Evolutionary conservation across 2,888 invertebrate genomes (phyloP), one percentile per base, ranked within the genome.

Genomic region (Stenotaenia linearis): DNA sequence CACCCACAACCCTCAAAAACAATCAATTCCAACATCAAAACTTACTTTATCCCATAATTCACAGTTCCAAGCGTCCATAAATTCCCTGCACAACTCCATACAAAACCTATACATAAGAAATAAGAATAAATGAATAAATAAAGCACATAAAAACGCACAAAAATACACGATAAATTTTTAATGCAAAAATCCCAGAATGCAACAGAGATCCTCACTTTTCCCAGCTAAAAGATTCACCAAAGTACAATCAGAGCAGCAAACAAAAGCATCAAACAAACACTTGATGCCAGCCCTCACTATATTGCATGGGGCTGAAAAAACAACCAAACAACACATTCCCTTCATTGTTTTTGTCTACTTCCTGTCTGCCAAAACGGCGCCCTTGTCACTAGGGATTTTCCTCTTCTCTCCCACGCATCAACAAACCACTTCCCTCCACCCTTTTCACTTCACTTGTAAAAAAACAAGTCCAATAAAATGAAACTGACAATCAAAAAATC

Each of bases 261-360:
- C 61, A 61, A 61, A 45, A 61, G 61, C 61, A 61, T 25, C 61
- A 25, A 25, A 61, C 61, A 61, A 61, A 61, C 61, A 61, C 61
- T 61, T 61, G 25, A 61, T 61, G 61, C 61, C 61, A 23, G 15
- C 61, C 25, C 61, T 61, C 25, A 61, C 61, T 23, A 61, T 61
- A 61, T 61, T 61, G 25, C 61, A 61, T 23, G 12, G 25, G 61
- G 9, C 61, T 25, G 61, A 15, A 23, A 61, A 61, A 61, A 61
- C 61, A 61, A 25, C 61, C 61, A 61, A 61, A 61, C 61, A 61
- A 61, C 61, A 61, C 61, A 61, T 61, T 61, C 61, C 61, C 61
- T 61, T 61, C 61, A 61, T 61, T 61, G 61, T 61, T 61, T 61
- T 61, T 61, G 25, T 61, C 61, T 61, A 61, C 61, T 61, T 61